Conservation (phyloP, 1,140 invertebrate genomes). For the Harpegnathos saltator region DNA sequence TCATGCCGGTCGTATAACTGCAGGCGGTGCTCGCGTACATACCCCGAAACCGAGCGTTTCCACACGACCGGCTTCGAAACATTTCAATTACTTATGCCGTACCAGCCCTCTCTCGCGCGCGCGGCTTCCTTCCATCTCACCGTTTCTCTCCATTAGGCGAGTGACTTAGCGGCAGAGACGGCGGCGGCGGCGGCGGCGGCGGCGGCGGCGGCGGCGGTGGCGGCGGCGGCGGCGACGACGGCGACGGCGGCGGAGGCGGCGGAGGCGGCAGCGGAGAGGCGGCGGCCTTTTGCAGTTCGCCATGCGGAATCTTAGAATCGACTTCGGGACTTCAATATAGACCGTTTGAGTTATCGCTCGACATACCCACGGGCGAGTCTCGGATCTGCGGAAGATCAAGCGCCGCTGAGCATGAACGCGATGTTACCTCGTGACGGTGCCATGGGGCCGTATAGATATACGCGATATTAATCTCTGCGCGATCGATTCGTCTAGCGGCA, state of each 20-base stretch:
- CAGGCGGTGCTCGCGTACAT: background rate
- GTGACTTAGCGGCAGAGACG: conserved; percentile 35
- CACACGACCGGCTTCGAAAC: conserved; percentile 54
- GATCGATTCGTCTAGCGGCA: background rate
- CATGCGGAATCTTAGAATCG: conserved; percentile 12
- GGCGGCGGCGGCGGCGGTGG: background rate
- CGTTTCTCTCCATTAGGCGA: conserved; percentile 58
- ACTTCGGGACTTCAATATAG: conserved; percentile 27
- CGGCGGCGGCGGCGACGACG: background rate
- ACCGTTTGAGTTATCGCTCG: conserved; percentile 48
- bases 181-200: background rate
- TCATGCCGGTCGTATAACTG: conserved; percentile 53
- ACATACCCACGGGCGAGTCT: conserved; percentile 4
- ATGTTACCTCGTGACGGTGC: background rate
- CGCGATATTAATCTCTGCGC: background rate
- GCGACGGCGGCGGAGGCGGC: background rate
- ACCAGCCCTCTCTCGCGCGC: conserved; percentile 23
- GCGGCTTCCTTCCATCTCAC: conserved; percentile 21
- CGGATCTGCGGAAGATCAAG: conserved; percentile 44
- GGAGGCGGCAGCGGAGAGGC: background rate
- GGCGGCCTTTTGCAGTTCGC: conserved; percentile 36
- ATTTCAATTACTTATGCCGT: conserved; percentile 69
- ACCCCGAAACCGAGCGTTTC: conserved; percentile 43
- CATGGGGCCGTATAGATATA: background rate
- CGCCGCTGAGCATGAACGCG: conserved; percentile 7